Base-by-base conservation (phyloP, 2,797 vertebrate species). In the Pseudochromis fuscus region DNA sequence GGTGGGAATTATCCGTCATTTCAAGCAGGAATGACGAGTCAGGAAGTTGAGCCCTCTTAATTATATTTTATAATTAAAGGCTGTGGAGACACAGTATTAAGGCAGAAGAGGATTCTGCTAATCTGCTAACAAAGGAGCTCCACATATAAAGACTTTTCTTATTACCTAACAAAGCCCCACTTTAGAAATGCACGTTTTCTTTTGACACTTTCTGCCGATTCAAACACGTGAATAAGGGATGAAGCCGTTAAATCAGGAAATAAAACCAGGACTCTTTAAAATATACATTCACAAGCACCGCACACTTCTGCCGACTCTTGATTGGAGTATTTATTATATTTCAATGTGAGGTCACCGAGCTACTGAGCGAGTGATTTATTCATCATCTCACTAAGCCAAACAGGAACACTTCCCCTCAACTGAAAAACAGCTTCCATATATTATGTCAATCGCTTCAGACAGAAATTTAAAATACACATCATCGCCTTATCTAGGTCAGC, bases 401-500 rank as follows among this genome's bases (percentile, higher is more conserved):
- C 27, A n/a, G 1, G 11, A 16, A 49, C 28, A 15, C 7, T 49
- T 33, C 25, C 23, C 5, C 37, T 4, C 21, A 1, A 1, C 64
- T 11, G 7, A 49, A 73, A 62, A 24, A 3, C 8, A 13, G 7
- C 23, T 40, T 28, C 33, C 56, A 23, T 31, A 19, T 56, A 11
- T 8, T 18, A 49, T 33, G 46, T 18, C 44, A 52, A 27, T 40
- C 15, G 45, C 58, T 60, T 72, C 76, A 79, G 31, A 79, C 42
- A 48, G 71, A 72, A 72, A 71, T 68, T 44, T 48, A 45, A 82
- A 78, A 69, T 11, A 55, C 50, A 9, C 53, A 45, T 21, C 61
- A 45, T 37, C 12, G 18, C 48, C 31, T 50, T 76, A 82, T 80
- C 64, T 82, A 82, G 87, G 77, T 80, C 82, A 83, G 67, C 72